Evolutionary conservation across 2,888 invertebrate species (phyloP).

Genomic region (Timandra comae): DNA sequence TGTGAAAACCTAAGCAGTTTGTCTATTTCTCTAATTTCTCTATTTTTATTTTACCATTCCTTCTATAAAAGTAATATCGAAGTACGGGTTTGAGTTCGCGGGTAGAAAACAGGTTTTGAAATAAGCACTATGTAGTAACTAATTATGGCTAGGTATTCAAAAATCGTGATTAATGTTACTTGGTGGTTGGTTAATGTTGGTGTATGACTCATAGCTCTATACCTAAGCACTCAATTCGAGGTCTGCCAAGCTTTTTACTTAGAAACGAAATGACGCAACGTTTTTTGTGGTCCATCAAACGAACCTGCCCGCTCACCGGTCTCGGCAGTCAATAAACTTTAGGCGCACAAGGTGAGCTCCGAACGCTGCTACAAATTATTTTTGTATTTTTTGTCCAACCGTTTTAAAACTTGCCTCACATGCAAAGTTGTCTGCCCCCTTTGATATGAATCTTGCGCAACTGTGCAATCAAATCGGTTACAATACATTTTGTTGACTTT

Average conservation of each 20-base stretch:
- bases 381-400: constrained; percentile 46
- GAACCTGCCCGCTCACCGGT: constrained; percentile 38
- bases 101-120: too few relatives aligned
- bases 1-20: too few relatives aligned
- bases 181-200: too few relatives aligned
- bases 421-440: constrained; percentile 10
- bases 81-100: too few relatives aligned
- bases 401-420: constrained; percentile 29
- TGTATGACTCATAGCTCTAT: too few relatives aligned
- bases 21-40: too few relatives aligned
- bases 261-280: constrained; percentile 58
- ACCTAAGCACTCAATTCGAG: too few relatives aligned
- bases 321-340: constrained; percentile 73
- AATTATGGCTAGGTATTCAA: too few relatives aligned
- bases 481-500: background rate
- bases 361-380: constrained; percentile 19
- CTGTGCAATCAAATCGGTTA: constrained; percentile 8
- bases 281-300: constrained; percentile 43
- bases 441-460: constrained; percentile 34
- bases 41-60: too few relatives aligned
- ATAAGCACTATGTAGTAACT: too few relatives aligned
- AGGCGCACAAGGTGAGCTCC: constrained; percentile 59
- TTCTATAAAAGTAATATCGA: too few relatives aligned
- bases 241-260: constrained; percentile 38
- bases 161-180: too few relatives aligned